Conservation (phyloP, 2,888 invertebrate genomes). For the Mellilla xanthometata region DNA sequence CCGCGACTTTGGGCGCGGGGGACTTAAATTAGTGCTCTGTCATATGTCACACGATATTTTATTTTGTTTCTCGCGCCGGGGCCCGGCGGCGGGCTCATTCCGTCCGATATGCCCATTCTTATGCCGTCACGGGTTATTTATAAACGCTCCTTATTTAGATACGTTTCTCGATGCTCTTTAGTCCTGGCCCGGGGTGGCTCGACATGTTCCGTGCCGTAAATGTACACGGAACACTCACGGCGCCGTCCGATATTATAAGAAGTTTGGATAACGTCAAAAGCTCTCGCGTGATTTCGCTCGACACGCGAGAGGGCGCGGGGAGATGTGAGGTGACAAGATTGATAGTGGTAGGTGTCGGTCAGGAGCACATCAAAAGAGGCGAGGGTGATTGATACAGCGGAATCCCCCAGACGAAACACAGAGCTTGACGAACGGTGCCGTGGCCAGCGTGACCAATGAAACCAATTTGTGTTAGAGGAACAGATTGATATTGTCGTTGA, state of each 20-base stretch:
- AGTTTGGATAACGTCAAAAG: conserved; percentile 30
- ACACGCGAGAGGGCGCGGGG: conserved; percentile 49
- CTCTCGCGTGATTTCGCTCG: conserved; percentile 43
- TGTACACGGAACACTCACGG: conserved; percentile 33
- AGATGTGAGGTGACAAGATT: conserved; percentile 66
- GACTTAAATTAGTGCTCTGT: conserved; percentile 73
- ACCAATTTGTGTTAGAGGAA: conserved; percentile 48
- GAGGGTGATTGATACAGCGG: conserved; percentile 57
- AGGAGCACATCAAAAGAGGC: conserved; percentile 64
- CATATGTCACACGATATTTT: conserved; percentile 73
- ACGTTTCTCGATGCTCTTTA: conserved; percentile 41
- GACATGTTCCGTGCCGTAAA: conserved; percentile 32
- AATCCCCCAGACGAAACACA: conserved; percentile 61
- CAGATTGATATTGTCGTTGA: conserved; percentile 37
- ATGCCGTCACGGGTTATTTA: conserved; percentile 68
- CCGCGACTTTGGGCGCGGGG: conserved; percentile 57
- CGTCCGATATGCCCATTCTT: conserved; percentile 65
- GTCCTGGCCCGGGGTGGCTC: conserved; percentile 33
- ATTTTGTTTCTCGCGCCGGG: conserved; percentile 57
- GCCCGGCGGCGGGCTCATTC: conserved; percentile 50
- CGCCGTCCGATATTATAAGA: conserved; percentile 27
- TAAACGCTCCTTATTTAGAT: conserved; percentile 69
- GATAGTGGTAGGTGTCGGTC: conserved; percentile 54
- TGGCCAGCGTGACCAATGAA: conserved; percentile 42
- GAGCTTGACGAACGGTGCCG: conserved; percentile 38